These are phyloP conservation scores for Polydrusus pterygomalis DNA, from an alignment of 2,888 invertebrate species.

Conservation along the genomic window DNA sequence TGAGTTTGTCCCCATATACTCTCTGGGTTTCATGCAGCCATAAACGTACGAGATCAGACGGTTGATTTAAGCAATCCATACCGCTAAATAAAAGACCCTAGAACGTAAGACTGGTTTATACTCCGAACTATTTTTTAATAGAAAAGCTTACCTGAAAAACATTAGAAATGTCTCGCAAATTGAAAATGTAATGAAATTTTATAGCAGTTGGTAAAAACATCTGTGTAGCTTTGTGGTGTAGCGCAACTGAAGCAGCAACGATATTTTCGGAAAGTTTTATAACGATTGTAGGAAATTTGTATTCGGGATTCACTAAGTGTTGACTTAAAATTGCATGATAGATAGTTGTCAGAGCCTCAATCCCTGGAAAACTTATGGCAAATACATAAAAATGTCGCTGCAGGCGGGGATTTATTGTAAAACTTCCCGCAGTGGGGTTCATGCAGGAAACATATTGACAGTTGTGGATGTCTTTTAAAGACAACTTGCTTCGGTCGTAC, in stretches of 20 bases:
- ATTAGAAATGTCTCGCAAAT: slow-evolving; percentile 94
- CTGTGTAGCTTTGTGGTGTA: slow-evolving; percentile 91
- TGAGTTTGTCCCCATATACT: slow-evolving; percentile 95
- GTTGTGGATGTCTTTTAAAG: slow-evolving; percentile 95
- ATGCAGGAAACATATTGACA: slow-evolving; percentile 98
- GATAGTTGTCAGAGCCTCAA: slow-evolving; percentile 89
- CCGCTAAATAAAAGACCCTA: slow-evolving; percentile 94
- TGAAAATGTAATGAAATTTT: slow-evolving; percentile 98
- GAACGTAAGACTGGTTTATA: slow-evolving; percentile 56
- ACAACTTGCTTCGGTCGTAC: slow-evolving; percentile 92
- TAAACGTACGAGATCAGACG: slow-evolving; percentile 88
- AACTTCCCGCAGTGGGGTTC: slow-evolving; percentile 98
- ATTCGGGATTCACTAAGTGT: slow-evolving; percentile 87
- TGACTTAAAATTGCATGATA: slow-evolving; percentile 92
- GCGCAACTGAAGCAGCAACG: slow-evolving; percentile 86
- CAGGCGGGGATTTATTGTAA: slow-evolving; percentile 95
- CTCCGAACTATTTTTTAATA: background rate
- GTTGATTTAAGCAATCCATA: slow-evolving; percentile 87
- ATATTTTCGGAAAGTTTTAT: slow-evolving; percentile 82
- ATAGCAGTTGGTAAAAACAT: slow-evolving; percentile 96
- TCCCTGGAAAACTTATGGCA: slow-evolving; percentile 85
- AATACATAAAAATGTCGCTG: slow-evolving; percentile 94
- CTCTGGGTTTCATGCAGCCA: slow-evolving; percentile 96
- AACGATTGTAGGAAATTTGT: slow-evolving; percentile 83
- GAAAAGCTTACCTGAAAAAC: slow-evolving; percentile 89